Percentiles rank a stretch among this genome's conserved stretches.
Evolutionary conservation across 2,797 vertebrate species (phyloP).

Genomic region (Tenualosa ilisha): DNA sequence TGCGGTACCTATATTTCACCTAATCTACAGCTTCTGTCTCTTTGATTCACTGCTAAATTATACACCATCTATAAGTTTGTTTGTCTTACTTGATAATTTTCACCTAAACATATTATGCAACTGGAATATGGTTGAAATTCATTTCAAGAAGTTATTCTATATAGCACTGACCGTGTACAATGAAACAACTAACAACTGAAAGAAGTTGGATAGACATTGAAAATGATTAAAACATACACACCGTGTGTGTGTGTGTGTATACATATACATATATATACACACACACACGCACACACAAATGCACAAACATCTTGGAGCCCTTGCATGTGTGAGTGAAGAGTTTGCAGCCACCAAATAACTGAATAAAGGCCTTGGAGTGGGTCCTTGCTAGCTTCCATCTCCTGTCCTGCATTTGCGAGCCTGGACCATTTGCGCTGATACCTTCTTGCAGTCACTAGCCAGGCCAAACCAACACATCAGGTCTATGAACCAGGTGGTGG

Average conservation of each 20-base stretch:
- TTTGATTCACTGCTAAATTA: not conserved
- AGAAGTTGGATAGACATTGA: not conserved
- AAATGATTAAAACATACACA: not conserved
- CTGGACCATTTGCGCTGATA: slow-evolving; percentile 70
- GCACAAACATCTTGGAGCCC: not conserved
- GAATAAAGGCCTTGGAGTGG: not conserved
- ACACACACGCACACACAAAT: no score
- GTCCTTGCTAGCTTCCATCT: slow-evolving; percentile 71
- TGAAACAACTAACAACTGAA: not conserved
- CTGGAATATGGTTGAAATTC: not conserved
- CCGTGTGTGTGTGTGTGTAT: no score
- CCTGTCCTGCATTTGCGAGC: slow-evolving; percentile 77
- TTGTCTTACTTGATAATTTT: not conserved
- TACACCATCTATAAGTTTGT: not conserved
- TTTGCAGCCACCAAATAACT: not conserved
- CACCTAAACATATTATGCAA: not conserved
- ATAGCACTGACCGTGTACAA: not conserved
- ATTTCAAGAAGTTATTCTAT: not conserved
- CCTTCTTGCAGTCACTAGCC: slow-evolving; percentile 74
- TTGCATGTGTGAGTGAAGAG: not conserved
- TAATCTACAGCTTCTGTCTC: not conserved
- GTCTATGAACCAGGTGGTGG: slow-evolving; percentile 85
- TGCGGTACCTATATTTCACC: not conserved
- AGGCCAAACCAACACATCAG: slow-evolving; percentile 80
- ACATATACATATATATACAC: no score